phyloP scores from a whole-genome alignment of 2,888 invertebrate genomes.

The Julus scandinavius region DNA sequence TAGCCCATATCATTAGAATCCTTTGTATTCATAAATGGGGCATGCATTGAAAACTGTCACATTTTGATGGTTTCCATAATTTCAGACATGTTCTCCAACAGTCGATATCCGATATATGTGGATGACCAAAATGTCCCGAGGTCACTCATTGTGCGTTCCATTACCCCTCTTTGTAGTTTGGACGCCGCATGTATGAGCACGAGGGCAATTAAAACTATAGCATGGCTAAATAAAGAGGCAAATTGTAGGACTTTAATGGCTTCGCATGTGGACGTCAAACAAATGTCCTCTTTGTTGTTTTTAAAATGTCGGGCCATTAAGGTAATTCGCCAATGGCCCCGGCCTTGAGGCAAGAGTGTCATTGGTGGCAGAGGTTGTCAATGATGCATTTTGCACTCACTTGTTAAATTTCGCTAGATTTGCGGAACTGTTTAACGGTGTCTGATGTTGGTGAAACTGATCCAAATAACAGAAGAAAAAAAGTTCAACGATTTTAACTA shows the following conservation, averaged over 20 bases:
- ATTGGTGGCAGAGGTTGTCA: conserved; percentile 4
- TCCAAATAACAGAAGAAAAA: conserved; percentile 1
- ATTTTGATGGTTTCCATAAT: too few relatives aligned
- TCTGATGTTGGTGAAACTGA: not conserved
- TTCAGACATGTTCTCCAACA: not conserved
- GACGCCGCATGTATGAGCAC: not conserved
- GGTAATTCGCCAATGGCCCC: not conserved
- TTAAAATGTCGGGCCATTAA: not conserved
- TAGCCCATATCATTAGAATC: too few relatives aligned
- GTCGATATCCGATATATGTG: not conserved
- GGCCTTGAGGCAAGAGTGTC: not conserved
- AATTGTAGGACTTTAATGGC: not conserved
- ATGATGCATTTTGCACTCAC: not conserved
- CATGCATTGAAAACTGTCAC: too few relatives aligned
- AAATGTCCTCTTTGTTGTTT: conserved; percentile 1
- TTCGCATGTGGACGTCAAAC: conserved; percentile 13
- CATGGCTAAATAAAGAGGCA: not conserved
- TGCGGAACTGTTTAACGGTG: not conserved
- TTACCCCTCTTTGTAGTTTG: not conserved
- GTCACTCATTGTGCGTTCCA: not conserved
- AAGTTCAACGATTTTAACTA: not conserved
- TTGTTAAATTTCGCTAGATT: conserved; percentile 1
- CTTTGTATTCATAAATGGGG: too few relatives aligned
- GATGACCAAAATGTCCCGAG: not conserved
- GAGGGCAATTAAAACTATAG: conserved; percentile 1